Base-by-base conservation (phyloP, 2,797 vertebrate species). In the Bradypodion ventrale region DNA sequence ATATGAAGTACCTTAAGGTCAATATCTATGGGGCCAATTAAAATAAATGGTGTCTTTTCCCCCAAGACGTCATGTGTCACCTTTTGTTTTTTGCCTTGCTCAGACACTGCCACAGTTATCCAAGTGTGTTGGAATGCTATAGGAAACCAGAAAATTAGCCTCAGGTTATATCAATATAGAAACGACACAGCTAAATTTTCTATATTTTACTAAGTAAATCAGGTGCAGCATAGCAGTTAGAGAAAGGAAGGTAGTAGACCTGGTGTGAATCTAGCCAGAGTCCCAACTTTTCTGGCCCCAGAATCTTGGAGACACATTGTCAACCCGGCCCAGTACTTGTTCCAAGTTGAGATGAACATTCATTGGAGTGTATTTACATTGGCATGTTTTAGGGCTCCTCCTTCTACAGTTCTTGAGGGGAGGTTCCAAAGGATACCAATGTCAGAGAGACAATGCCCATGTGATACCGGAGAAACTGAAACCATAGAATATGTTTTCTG, bases 1-100 rank as follows among this genome's bases (percentile, higher is more conserved):
- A 49, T 74, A 29, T 63, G 74, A 69, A 59, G 32, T 59, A 44
- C 37, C 6, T 25, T 75, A 76, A 76, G 82, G 35, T 69, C 74
- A 69, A 77, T 68, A 56, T 59, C 35, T 69, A 32, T n/a, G 35
- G 74, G 60, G 10, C 74, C 74, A 83, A 69, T 76, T 77, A 77
- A 83, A 83, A 83, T 75, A 65, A 75, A 83, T 40, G 42, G 49
- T 60, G 49, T 25, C 46, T 56, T 52, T 65, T 2, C 40, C 68
- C 52, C 27, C 52, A 60, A 65, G n/a, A 46, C 21, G 66, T 40
- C 59, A 37, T 59, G 23, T 52, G 63, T 69, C 44, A 83, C 44
- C 37, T 83, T 75, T 68, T 6, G 5, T 56, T 32, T n/a, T 83
- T 63, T 83, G 32, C 27, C 44, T 75, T 42, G 60, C 46, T 40